phyloP scores from a whole-genome alignment of 2,888 invertebrate species.

The Baccha elongata region DNA sequence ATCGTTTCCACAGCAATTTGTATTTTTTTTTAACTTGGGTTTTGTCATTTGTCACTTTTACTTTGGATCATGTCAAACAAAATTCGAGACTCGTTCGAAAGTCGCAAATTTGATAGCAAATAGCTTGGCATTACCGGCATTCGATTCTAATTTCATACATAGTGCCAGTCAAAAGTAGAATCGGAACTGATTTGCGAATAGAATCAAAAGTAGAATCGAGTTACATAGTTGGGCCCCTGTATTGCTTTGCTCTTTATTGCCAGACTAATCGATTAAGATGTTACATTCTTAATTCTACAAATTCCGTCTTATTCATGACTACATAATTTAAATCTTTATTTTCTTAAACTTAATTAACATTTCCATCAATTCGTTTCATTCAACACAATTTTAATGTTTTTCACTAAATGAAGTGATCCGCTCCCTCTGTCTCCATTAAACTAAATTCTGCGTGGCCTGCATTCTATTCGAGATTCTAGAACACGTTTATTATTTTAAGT shows the following conservation, averaged over 20 bases:
- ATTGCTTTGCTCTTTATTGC: no score
- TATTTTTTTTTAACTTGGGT: no score
- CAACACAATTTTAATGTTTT: slow-evolving; percentile 57
- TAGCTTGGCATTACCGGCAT: no score
- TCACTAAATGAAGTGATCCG: slow-evolving; percentile 45
- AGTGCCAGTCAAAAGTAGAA: no score
- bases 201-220: no score
- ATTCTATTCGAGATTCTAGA: slow-evolving; percentile 53
- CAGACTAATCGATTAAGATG: no score
- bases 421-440: slow-evolving; percentile 6
- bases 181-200: no score
- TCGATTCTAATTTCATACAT: no score
- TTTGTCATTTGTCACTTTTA: neutral
- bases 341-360: slow-evolving; percentile 10
- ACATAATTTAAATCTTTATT: neutral
- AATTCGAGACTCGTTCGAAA: no score
- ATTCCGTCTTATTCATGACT: no score
- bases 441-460: slow-evolving; percentile 15
- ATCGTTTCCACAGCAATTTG: neutral
- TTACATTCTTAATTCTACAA: no score
- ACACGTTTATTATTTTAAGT: slow-evolving; percentile 61
- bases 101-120: neutral
- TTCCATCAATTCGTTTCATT: slow-evolving; percentile 38
- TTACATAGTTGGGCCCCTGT: no score
- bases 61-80: neutral